phyloP scores from a whole-genome alignment of 2,888 invertebrate species.

The Syrphus vitripennis region DNA sequence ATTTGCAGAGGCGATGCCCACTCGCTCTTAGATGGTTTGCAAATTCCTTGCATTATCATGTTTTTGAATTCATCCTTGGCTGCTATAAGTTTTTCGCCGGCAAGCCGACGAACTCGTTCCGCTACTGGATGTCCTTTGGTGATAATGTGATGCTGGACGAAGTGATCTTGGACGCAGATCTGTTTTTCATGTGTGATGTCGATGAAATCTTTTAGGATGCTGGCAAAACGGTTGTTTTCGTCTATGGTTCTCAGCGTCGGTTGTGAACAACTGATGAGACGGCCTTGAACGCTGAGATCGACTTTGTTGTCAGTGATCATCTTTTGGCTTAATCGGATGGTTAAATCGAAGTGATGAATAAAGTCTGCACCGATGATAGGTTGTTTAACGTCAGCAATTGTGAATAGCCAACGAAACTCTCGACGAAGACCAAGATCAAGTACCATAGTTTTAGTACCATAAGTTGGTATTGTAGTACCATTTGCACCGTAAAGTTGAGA shows the following conservation, averaged over 20 bases:
- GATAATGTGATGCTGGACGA: constrained; percentile 51
- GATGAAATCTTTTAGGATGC: not conserved
- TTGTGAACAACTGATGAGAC: not conserved
- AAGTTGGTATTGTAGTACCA: constrained; percentile 20
- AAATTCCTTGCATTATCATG: constrained; percentile 76
- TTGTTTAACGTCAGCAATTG: constrained; percentile 28
- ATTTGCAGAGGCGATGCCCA: constrained; percentile 78
- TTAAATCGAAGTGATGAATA: constrained; percentile 18
- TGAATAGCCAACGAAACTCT: constrained; percentile 21
- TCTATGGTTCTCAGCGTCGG: constrained; percentile 7
- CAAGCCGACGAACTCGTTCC: constrained; percentile 72
- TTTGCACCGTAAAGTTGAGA: constrained; percentile 18
- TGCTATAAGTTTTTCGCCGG: constrained; percentile 69
- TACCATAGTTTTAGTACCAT: constrained; percentile 8
- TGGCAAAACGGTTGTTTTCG: not conserved
- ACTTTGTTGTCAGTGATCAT: constrained; percentile 10
- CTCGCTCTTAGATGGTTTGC: constrained; percentile 77
- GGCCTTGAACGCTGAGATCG: not conserved
- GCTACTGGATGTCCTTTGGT: constrained; percentile 52
- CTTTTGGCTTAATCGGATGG: constrained; percentile 15
- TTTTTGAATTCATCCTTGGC: constrained; percentile 42
- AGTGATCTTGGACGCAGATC: constrained; percentile 10
- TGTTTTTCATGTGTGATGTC: constrained; percentile 1
- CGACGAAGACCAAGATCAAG: constrained; percentile 9
- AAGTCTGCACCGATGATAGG: constrained; percentile 39